These are phyloP conservation scores for Eulemur mongoz DNA, from an alignment of 2,797 vertebrate genomes.

Conservation along the genomic window DNA sequence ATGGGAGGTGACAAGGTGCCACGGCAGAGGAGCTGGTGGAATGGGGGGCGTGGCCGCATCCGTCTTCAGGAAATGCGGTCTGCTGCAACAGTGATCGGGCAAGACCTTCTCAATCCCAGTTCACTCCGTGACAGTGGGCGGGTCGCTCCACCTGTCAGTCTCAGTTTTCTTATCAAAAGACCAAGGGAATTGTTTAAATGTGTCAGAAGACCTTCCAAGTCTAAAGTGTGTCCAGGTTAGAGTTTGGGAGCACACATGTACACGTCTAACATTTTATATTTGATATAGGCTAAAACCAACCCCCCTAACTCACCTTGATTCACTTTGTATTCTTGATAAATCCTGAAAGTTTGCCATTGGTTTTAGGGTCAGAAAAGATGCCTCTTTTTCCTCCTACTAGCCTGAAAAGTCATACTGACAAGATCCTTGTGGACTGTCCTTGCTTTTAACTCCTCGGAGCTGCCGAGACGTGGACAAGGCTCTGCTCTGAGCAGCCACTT, in stretches of 20 bases:
- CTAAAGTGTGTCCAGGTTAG: neutral
- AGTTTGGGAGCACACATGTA: no score
- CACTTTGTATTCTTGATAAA: neutral
- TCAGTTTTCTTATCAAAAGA: neutral
- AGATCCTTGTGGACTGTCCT: neutral
- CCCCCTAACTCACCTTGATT: neutral
- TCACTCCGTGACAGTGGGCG: neutral
- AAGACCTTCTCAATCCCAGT: neutral
- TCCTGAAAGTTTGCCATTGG: neutral
- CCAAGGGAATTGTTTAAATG: neutral
- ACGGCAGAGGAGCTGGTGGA: fast-evolving
- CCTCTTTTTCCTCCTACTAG: neutral
- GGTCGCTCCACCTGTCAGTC: neutral
- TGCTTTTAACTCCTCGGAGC: neutral
- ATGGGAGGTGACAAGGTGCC: neutral
- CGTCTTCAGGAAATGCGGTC: neutral
- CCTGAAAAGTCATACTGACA: neutral
- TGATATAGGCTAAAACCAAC: neutral
- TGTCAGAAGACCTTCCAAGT: neutral
- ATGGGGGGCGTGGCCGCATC: fast-evolving
- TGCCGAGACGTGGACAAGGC: fast-evolving
- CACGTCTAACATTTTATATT: neutral
- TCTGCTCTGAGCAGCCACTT: neutral
- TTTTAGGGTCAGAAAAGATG: neutral
- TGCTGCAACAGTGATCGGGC: fast-evolving